phyloP scores from a whole-genome alignment of 1,140 invertebrate genomes.

The Chionoecetes opilio region DNA sequence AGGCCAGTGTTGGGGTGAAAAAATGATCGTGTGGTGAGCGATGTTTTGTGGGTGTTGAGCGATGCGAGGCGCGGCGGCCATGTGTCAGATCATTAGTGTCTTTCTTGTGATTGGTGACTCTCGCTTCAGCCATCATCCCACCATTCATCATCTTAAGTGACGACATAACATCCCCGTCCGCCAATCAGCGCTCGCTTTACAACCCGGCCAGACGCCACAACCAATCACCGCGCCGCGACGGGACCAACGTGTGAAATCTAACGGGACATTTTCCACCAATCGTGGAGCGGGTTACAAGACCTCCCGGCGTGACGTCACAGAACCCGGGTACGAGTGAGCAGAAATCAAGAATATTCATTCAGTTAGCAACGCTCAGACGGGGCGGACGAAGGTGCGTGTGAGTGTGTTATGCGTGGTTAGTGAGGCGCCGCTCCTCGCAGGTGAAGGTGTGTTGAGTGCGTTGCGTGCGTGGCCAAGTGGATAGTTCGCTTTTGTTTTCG shows the following conservation, averaged over 20 bases:
- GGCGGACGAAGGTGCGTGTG: slow-evolving; percentile 68
- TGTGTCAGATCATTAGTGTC: slow-evolving; percentile 82
- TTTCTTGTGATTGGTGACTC: slow-evolving; percentile 81
- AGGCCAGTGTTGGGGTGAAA: slow-evolving; percentile 29
- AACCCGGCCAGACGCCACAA: slow-evolving; percentile 65
- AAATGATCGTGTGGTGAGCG: slow-evolving; percentile 67
- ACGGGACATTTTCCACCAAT: slow-evolving; percentile 80
- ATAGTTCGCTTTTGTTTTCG: background rate
- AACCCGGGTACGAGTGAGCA: slow-evolving; percentile 77
- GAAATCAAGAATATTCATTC: slow-evolving; percentile 80
- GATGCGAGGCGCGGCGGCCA: slow-evolving; percentile 75
- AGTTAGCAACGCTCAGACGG: slow-evolving; percentile 75
- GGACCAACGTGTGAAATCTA: slow-evolving; percentile 79
- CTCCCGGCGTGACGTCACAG: slow-evolving; percentile 74
- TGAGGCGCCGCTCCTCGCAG: background rate
- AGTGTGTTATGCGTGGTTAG: slow-evolving; percentile 15
- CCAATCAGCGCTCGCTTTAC: slow-evolving; percentile 80
- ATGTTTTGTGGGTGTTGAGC: slow-evolving; percentile 76
- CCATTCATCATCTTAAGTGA: slow-evolving; percentile 82
- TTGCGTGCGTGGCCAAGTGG: background rate
- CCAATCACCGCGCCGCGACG: slow-evolving; percentile 74
- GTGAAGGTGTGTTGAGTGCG: slow-evolving; percentile 48
- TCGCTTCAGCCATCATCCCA: slow-evolving; percentile 81
- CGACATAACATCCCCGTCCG: slow-evolving; percentile 81
- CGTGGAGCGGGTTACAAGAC: slow-evolving; percentile 69